Conservation (phyloP, 1,140 invertebrate genomes). For the Diorhabda elongata region DNA sequence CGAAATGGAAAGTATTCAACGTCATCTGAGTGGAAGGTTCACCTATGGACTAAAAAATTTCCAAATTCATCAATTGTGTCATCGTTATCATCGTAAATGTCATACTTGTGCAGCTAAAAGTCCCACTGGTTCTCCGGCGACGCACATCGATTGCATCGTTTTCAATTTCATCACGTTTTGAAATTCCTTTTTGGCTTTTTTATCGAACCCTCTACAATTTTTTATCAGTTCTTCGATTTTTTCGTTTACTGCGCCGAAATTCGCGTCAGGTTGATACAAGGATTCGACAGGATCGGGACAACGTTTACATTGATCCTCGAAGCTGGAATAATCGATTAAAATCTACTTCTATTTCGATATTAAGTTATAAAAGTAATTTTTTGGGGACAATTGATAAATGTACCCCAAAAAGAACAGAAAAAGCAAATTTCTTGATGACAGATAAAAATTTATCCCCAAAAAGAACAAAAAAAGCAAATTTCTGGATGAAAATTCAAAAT, state of each 20-base stretch:
- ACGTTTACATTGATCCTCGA: conserved; percentile 21
- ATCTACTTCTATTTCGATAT: too few species aligned
- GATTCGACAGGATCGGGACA: conserved; percentile 74
- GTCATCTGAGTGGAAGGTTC: conserved; percentile 99
- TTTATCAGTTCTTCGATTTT: conserved; percentile 66
- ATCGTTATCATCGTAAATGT: not conserved
- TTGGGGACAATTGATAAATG: too few species aligned
- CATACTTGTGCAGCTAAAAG: conserved; percentile 77
- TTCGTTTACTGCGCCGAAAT: conserved; percentile 82
- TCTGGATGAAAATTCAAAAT: too few species aligned
- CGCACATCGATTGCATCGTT: conserved; percentile 69
- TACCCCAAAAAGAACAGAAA: too few species aligned
- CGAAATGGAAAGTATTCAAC: conserved; percentile 99
- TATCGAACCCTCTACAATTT: conserved; percentile 56
- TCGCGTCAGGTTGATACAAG: conserved; percentile 63
- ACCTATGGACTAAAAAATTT: conserved; percentile 69
- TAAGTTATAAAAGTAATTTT: too few species aligned
- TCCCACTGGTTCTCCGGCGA: conserved; percentile 95
- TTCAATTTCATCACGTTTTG: conserved; percentile 73
- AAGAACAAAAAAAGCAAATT: too few species aligned
- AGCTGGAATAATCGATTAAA: conserved; percentile 3
- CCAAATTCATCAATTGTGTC: too few species aligned
- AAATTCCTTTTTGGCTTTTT: conserved; percentile 54
- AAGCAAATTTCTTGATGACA: too few species aligned
- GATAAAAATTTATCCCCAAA: too few species aligned